These are phyloP conservation scores for Polylopha cassiicola DNA, from an alignment of 2,888 invertebrate species.

Conservation along the genomic window DNA sequence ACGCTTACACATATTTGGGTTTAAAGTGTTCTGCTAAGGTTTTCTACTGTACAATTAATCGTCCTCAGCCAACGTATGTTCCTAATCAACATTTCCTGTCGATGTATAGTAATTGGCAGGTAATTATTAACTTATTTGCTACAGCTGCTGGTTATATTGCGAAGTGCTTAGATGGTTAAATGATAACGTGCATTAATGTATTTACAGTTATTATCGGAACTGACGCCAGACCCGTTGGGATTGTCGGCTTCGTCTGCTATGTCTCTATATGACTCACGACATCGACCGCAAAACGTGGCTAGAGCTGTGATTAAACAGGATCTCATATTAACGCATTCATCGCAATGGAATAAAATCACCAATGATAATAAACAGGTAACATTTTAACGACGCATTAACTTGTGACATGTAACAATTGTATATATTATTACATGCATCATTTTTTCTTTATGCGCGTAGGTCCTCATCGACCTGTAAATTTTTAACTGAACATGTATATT, in stretches of 20 bases:
- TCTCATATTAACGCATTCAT: slow-evolving; percentile 81
- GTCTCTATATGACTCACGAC: slow-evolving; percentile 87
- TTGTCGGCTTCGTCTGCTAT: slow-evolving; percentile 82
- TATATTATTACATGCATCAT: too few species aligned
- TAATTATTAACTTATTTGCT: slow-evolving; percentile 46
- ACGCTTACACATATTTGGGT: slow-evolving; percentile 93
- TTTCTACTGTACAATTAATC: slow-evolving; percentile 94
- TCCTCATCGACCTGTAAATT: too few species aligned
- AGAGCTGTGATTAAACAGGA: slow-evolving; percentile 79
- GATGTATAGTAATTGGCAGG: slow-evolving; percentile 98
- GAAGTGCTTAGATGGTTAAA: slow-evolving; percentile 27
- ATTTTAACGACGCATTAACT: too few species aligned
- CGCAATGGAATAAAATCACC: slow-evolving; percentile 74
- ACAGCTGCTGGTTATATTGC: background rate
- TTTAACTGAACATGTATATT: too few species aligned
- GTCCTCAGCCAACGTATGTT: slow-evolving; percentile 96
- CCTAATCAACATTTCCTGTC: slow-evolving; percentile 92
- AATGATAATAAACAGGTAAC: slow-evolving; percentile 65
- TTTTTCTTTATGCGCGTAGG: too few species aligned
- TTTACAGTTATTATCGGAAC: slow-evolving; percentile 80
- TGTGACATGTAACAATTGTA: too few species aligned
- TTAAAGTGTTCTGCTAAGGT: slow-evolving; percentile 93
- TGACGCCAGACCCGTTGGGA: slow-evolving; percentile 81
- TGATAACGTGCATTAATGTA: slow-evolving; percentile 42
- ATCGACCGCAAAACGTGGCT: slow-evolving; percentile 79